A percentile compares a stretch with the other conserved stretches of the same genome.
Evolutionary conservation across 2,797 vertebrate species (phyloP).

Genomic region (Apogon hyalosoma): DNA sequence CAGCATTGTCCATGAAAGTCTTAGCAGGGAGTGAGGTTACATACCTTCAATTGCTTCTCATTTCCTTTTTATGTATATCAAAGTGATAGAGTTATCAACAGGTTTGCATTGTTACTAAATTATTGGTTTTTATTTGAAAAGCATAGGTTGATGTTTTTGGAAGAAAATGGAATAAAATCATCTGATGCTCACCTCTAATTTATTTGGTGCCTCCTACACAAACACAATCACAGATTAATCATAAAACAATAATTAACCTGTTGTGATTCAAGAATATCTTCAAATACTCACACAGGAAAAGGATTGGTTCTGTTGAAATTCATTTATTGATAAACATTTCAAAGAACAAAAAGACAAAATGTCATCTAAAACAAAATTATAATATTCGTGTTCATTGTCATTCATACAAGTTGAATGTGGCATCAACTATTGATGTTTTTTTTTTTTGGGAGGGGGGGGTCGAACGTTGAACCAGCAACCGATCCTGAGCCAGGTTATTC

Average conservation of each 20-base stretch:
- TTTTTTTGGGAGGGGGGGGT: constrained; percentile 34
- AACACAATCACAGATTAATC: constrained; percentile 5
- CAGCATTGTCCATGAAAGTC: constrained; percentile 62
- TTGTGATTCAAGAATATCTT: not conserved
- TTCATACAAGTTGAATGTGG: constrained; percentile 80
- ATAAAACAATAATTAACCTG: constrained; percentile 2
- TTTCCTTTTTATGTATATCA: constrained; percentile 71
- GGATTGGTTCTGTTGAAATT: constrained; percentile 60
- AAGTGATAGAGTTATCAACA: constrained; percentile 68
- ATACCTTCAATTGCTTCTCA: constrained; percentile 63
- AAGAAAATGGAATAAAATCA: constrained; percentile 80
- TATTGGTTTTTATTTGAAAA: constrained; percentile 74
- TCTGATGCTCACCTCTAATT: constrained; percentile 64
- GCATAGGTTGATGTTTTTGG: constrained; percentile 79
- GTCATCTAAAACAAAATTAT: constrained; percentile 80
- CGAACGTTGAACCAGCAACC: constrained; percentile 77
- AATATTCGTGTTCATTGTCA: constrained; percentile 72
- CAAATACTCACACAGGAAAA: constrained; percentile 57
- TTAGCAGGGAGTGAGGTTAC: constrained; percentile 64
- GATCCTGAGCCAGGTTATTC: constrained; percentile 77
- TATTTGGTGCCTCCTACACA: constrained; percentile 36
- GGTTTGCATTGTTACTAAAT: constrained; percentile 77
- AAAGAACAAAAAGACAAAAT: constrained; percentile 80
- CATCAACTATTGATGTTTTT: constrained; percentile 65
- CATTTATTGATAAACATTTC: constrained; percentile 82